phyloP scores from a whole-genome alignment of 2,113 vertebrate genomes.

The Pholis gunnellus region DNA sequence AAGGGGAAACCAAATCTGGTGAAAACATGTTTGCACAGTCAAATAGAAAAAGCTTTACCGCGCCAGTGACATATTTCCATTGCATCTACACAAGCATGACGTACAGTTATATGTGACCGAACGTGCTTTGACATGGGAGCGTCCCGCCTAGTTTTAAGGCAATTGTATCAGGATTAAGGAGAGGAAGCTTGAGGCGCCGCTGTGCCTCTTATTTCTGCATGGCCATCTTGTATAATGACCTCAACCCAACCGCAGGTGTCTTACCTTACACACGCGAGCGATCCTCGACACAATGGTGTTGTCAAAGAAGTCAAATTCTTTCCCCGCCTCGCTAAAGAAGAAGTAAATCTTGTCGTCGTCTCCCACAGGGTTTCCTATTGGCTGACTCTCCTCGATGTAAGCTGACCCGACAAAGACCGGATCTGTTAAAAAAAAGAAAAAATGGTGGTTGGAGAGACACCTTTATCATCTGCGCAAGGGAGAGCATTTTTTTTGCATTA shows the following conservation, averaged over 20 bases:
- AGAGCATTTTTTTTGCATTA: background rate
- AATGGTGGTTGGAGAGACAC: background rate
- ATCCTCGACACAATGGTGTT: slow-evolving; percentile 94
- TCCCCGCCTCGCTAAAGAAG: slow-evolving; percentile 95
- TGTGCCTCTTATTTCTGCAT: slow-evolving; percentile 19
- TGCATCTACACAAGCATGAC: slow-evolving; percentile 16
- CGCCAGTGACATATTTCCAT: slow-evolving; percentile 41
- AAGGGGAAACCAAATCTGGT: slow-evolving; percentile 58
- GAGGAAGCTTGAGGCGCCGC: slow-evolving; percentile 28
- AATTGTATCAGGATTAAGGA: slow-evolving; percentile 58
- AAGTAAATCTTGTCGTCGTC: slow-evolving; percentile 96
- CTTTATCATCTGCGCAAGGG: background rate
- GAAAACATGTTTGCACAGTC: slow-evolving; percentile 69
- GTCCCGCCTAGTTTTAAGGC: slow-evolving; percentile 32
- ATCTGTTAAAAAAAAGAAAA: slow-evolving; percentile 80
- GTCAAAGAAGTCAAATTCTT: slow-evolving; percentile 96
- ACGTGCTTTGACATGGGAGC: slow-evolving; percentile 42
- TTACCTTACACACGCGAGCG: slow-evolving; percentile 95
- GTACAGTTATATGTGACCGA: slow-evolving; percentile 15
- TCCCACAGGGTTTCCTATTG: slow-evolving; percentile 78
- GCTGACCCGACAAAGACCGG: slow-evolving; percentile 93
- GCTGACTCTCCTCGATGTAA: slow-evolving; percentile 89
- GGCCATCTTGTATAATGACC: slow-evolving; percentile 3
- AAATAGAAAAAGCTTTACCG: slow-evolving; percentile 30
- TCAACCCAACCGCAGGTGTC: slow-evolving; percentile 14